A percentile compares a stretch with the other conserved stretches of the same genome.
These are phyloP conservation scores for Apodemus sylvaticus DNA, from an alignment of 2,113 vertebrate genomes.

Conservation along the genomic window DNA sequence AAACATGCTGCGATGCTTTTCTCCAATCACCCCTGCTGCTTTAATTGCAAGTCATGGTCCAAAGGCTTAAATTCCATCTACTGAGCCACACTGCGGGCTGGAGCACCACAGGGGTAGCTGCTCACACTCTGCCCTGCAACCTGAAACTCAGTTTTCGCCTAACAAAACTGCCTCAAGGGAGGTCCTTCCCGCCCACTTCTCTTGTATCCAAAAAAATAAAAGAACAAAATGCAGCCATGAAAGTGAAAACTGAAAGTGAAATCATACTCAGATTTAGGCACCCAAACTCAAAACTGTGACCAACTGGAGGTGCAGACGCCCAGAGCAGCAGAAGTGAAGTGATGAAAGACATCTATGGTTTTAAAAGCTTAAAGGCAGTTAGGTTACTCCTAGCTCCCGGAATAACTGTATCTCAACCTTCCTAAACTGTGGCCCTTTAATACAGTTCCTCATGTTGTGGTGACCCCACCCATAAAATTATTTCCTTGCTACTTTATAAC, in stretches of 20 bases:
- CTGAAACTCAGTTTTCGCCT: conserved; percentile 24
- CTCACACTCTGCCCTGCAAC: neutral
- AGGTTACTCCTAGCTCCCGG: neutral
- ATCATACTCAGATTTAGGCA: neutral
- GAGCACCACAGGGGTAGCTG: neutral
- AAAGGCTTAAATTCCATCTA: neutral
- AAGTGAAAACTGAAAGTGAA: conserved; percentile 31
- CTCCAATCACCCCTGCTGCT: neutral
- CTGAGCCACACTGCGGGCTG: neutral
- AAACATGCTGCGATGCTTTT: neutral
- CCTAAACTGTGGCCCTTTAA: neutral
- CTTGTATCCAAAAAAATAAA: conserved; percentile 31
- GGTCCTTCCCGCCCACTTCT: neutral
- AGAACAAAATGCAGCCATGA: too few relatives aligned
- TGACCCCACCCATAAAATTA: neutral
- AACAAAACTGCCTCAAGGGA: neutral
- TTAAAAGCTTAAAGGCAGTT: neutral
- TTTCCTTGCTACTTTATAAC: neutral
- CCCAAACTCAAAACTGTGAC: neutral
- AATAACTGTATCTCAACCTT: neutral
- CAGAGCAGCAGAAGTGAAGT: neutral
- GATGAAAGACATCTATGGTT: neutral
- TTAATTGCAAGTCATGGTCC: conserved; percentile 38
- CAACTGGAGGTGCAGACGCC: neutral
- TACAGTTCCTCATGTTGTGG: neutral